Percentiles rank a stretch among this genome's conserved stretches.
Evolutionary conservation across 2,113 vertebrate species (phyloP).

Genomic region (Willisornis vidua): DNA sequence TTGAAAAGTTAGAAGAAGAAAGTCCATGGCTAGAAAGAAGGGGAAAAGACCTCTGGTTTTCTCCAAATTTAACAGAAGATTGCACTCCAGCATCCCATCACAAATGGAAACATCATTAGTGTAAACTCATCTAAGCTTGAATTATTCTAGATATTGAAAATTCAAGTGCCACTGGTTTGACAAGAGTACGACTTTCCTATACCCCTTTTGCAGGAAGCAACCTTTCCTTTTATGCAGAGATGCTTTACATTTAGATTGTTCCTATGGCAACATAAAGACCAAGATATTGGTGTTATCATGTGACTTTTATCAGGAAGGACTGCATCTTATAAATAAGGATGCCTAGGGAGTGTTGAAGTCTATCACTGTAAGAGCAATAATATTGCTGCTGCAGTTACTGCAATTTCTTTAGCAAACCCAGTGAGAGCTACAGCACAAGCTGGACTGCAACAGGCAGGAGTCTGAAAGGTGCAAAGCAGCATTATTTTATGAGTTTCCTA

Average conservation of each 20-base stretch:
- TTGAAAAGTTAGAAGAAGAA: not conserved
- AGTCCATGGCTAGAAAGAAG: not conserved
- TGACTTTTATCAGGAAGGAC: not conserved
- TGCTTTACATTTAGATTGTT: not conserved
- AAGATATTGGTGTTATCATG: not conserved
- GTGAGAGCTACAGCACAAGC: not conserved
- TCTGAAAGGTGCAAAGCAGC: not conserved
- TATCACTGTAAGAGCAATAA: not conserved
- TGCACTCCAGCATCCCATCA: not conserved
- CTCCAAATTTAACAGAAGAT: not conserved
- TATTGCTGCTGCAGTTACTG: not conserved
- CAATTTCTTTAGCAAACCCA: not conserved
- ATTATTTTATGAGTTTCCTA: not conserved
- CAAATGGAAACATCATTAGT: not conserved
- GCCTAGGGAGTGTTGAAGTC: not conserved
- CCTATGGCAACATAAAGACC: not conserved
- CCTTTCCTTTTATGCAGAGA: not conserved
- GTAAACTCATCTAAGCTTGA: not conserved
- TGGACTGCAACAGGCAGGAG: not conserved
- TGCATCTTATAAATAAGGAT: not conserved
- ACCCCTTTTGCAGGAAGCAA: not conserved
- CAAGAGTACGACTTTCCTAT: not conserved
- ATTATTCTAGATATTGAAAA: not conserved
- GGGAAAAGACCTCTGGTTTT: not conserved
- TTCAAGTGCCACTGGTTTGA: not conserved